Conservation (phyloP, 2,888 invertebrate species). For the Drosophila emarginata region DNA sequence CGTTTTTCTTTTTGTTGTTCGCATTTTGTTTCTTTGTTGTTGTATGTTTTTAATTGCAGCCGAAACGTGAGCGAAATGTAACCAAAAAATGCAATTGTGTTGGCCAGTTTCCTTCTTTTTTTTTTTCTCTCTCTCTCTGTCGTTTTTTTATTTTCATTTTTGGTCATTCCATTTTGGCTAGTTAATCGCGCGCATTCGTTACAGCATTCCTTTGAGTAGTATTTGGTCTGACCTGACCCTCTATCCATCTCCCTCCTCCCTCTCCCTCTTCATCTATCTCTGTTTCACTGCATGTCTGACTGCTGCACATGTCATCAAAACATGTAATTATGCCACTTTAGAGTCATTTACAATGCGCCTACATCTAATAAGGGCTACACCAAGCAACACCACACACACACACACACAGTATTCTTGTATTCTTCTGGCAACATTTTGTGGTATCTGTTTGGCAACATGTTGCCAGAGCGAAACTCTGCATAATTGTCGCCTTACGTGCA, state of each 20-base stretch:
- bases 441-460: slow-evolving; percentile 34
- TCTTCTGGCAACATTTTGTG: slow-evolving; percentile 31
- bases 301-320: slow-evolving; percentile 70
- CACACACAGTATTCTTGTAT: no score
- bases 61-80: slow-evolving; percentile 77
- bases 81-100: slow-evolving; percentile 75
- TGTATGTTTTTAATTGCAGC: slow-evolving; percentile 77
- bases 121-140: slow-evolving; percentile 11
- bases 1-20: slow-evolving; percentile 41
- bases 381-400: no score
- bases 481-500: slow-evolving; percentile 71
- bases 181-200: slow-evolving; percentile 64
- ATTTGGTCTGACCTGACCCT: background rate
- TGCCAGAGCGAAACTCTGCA: slow-evolving; percentile 27
- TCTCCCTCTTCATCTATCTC: slow-evolving; percentile 15
- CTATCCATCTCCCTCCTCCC: slow-evolving; percentile 5
- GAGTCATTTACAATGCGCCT: slow-evolving; percentile 27
- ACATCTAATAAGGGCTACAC: slow-evolving; percentile 3
- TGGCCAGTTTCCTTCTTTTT: slow-evolving; percentile 12
- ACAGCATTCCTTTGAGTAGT: slow-evolving; percentile 65
- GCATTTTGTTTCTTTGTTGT: slow-evolving; percentile 29
- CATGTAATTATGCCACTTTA: slow-evolving; percentile 38
- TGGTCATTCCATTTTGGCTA: slow-evolving; percentile 65
- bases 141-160: slow-evolving; percentile 35
- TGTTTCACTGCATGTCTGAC: slow-evolving; percentile 11